Evolutionary conservation across 64 coral and sea anemone genomes (phyloP).

Genomic region (Trachythela sp.): DNA sequence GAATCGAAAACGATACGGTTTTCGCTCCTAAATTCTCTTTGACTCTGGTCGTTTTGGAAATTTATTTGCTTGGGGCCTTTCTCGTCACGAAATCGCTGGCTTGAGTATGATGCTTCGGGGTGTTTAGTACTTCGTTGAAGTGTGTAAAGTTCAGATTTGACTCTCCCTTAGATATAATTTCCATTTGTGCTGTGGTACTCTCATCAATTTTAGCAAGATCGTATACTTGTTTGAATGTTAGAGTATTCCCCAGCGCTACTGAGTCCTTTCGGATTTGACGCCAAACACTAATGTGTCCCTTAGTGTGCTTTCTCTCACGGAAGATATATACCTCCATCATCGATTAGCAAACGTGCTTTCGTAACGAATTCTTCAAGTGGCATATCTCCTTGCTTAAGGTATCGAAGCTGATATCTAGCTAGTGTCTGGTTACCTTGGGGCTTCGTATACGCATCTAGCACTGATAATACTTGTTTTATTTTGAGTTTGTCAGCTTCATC

Average conservation of each 20-base stretch:
- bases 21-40: too few relatives aligned
- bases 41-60: too few relatives aligned
- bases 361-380: conserved; percentile 31
- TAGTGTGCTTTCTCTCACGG: too few relatives aligned
- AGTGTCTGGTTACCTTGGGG: conserved; percentile 47
- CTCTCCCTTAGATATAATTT: too few relatives aligned
- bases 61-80: too few relatives aligned
- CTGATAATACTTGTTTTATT: conserved; percentile 1
- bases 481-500: conserved; percentile 4
- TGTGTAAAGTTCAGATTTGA: too few relatives aligned
- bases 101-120: too few relatives aligned
- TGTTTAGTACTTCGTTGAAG: too few relatives aligned
- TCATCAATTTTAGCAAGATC: not conserved
- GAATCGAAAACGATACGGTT: too few relatives aligned
- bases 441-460: conserved; percentile 43
- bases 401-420: conserved; percentile 38
- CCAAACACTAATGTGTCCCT: too few relatives aligned
- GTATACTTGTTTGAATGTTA: conserved; percentile 58
- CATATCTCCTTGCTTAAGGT: conserved; percentile 18
- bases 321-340: conserved; percentile 12
- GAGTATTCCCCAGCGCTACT: conserved; percentile 49
- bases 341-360: not conserved
- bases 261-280: conserved; percentile 46
- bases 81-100: too few relatives aligned
- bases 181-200: too few relatives aligned